phyloP scores from a whole-genome alignment of 2,797 vertebrate genomes.

The Acipenser oxyrinchus region DNA sequence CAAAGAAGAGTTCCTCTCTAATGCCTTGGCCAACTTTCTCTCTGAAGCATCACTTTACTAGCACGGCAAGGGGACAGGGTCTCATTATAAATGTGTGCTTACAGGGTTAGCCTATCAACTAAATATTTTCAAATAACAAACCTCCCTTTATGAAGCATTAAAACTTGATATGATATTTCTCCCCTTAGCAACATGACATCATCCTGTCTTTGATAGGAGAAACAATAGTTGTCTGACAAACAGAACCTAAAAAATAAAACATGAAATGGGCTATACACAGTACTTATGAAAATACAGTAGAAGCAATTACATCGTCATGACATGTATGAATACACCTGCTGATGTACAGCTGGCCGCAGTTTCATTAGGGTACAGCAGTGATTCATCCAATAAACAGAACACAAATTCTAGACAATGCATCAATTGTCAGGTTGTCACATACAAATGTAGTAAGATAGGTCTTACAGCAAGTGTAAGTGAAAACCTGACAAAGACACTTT shows the following conservation, averaged over 20 bases:
- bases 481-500: slow-evolving; percentile 3
- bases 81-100: background rate
- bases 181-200: too few relatives aligned
- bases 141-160: background rate
- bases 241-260: too few relatives aligned
- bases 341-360: slow-evolving; percentile 5
- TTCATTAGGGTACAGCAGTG: slow-evolving; percentile 4
- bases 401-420: slow-evolving; percentile 2
- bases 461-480: slow-evolving; percentile 9
- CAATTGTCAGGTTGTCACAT: slow-evolving; percentile 23
- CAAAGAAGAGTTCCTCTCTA: slow-evolving; percentile 1
- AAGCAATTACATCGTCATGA: too few relatives aligned
- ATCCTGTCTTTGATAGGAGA: too few relatives aligned
- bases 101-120: background rate
- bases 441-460: slow-evolving; percentile 13
- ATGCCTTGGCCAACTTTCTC: slow-evolving; percentile 4
- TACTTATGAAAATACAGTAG: too few relatives aligned
- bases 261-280: too few relatives aligned
- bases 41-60: slow-evolving; percentile 2
- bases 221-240: too few relatives aligned
- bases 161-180: background rate
- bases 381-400: slow-evolving; percentile 7
- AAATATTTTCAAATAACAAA: slow-evolving; percentile 10
- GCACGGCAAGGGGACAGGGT: background rate
- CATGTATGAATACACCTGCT: background rate